Percentiles rank a stretch among this genome's conserved stretches.
These are phyloP conservation scores for Anser cygnoides DNA, from an alignment of 2,113 vertebrate species.

Conservation along the genomic window DNA sequence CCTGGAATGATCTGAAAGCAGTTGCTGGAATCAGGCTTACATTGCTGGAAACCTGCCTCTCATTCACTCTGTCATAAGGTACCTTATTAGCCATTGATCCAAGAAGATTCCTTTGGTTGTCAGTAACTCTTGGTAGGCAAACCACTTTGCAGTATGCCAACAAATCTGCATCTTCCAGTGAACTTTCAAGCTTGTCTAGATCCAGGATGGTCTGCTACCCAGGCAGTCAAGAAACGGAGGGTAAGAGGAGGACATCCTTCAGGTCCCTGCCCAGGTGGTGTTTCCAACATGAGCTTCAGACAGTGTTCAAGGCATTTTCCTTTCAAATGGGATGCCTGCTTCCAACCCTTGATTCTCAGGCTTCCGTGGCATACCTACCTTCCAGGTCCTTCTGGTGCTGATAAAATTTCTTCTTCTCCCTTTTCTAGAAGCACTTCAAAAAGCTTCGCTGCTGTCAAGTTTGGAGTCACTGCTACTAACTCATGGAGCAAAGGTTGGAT, in stretches of 20 bases:
- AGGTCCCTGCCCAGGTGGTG: not conserved
- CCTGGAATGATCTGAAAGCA: not conserved
- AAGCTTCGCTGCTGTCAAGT: not conserved
- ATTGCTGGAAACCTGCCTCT: not conserved
- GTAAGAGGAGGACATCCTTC: not conserved
- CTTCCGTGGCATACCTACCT: not conserved
- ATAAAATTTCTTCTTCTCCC: not conserved
- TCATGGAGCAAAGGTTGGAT: not conserved
- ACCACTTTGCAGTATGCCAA: not conserved
- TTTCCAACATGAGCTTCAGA: not conserved
- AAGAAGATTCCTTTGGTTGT: not conserved
- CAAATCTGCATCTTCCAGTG: not conserved
- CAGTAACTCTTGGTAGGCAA: not conserved
- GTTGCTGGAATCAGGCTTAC: not conserved
- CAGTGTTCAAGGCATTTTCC: not conserved
- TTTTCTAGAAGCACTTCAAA: not conserved
- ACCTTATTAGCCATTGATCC: not conserved
- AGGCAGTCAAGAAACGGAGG: not conserved
- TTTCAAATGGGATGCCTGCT: not conserved
- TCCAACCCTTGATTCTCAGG: not conserved
- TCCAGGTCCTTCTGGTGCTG: not conserved
- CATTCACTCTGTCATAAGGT: not conserved
- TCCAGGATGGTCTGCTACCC: not conserved
- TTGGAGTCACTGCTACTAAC: not conserved
- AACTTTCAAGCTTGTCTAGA: not conserved